phyloP scores from a whole-genome alignment of 2,797 vertebrate genomes.

The Neostethus bicornis region DNA sequence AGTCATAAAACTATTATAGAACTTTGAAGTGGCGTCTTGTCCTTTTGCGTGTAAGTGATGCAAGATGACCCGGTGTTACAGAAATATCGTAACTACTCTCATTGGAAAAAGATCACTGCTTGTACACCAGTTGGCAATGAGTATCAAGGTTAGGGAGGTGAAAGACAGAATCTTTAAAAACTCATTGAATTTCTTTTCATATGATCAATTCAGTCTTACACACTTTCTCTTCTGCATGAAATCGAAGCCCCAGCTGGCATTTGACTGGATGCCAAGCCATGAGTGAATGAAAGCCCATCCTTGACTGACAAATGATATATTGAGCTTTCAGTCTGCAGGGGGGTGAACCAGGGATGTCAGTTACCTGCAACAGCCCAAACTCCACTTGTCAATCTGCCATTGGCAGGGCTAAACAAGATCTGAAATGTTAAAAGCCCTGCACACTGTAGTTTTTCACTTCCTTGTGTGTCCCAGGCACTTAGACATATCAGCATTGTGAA shows the following conservation, averaged over 20 bases:
- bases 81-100: constrained; percentile 64
- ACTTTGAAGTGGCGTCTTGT: constrained; percentile 82
- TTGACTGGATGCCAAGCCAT: constrained; percentile 75
- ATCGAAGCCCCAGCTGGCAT: constrained; percentile 70
- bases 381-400: constrained; percentile 82
- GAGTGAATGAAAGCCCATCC: constrained; percentile 84
- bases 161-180: constrained; percentile 45
- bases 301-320: constrained; percentile 86
- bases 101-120: constrained; percentile 49
- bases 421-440: constrained; percentile 80
- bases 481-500: constrained; percentile 77
- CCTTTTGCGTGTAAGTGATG: constrained; percentile 78
- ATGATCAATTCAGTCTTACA: constrained; percentile 43
- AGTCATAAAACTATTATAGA: constrained; percentile 86
- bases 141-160: constrained; percentile 47
- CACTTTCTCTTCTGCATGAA: constrained; percentile 67
- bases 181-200: constrained; percentile 38
- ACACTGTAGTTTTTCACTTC: constrained; percentile 71
- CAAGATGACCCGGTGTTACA: constrained; percentile 72
- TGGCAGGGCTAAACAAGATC: constrained; percentile 82
- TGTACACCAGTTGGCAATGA: constrained; percentile 26
- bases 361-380: constrained; percentile 81
- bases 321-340: constrained; percentile 82
- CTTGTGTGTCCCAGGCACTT: constrained; percentile 68
- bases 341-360: constrained; percentile 79